These are phyloP conservation scores for Drepanosiphum platanoidis DNA, from an alignment of 2,888 invertebrate species.

Conservation along the genomic window DNA sequence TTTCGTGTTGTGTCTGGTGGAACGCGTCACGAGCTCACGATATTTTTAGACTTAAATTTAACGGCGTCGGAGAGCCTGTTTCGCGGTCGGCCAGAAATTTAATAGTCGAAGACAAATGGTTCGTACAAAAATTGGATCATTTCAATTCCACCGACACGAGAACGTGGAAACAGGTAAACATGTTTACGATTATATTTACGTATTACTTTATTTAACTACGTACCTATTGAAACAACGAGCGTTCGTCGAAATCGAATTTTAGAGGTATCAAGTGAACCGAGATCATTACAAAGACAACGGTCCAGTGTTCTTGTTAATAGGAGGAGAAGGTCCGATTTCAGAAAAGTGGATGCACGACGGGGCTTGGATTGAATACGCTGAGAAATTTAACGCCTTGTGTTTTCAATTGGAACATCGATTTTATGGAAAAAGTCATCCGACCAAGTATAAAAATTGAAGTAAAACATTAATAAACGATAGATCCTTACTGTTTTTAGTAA, in stretches of 20 bases:
- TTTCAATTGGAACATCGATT: slow-evolving; percentile 91
- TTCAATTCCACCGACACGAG: slow-evolving; percentile 76
- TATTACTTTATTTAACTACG: neutral
- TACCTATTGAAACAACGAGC: neutral
- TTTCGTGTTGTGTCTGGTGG: neutral
- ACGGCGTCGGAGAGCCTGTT: neutral
- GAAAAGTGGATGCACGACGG: slow-evolving; percentile 89
- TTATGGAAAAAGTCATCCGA: slow-evolving; percentile 92
- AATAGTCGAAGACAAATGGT: slow-evolving; percentile 76
- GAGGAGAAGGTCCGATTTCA: slow-evolving; percentile 88
- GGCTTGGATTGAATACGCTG: slow-evolving; percentile 85
- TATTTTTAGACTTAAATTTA: neutral
- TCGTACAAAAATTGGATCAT: slow-evolving; percentile 85
- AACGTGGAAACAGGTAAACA: slow-evolving; percentile 82
- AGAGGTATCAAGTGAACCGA: neutral
- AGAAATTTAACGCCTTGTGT: slow-evolving; percentile 81
- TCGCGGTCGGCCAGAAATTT: neutral
- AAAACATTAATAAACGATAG: no score
- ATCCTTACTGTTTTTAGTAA: no score
- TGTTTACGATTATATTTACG: neutral
- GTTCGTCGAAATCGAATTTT: neutral
- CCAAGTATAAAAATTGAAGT: neutral
- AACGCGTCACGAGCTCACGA: neutral
- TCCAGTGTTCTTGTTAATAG: slow-evolving; percentile 92
- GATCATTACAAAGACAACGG: slow-evolving; percentile 69